Evolutionary conservation across 1,140 invertebrate genomes (phyloP).

Genomic region (Eupristina koningsbergeri): DNA sequence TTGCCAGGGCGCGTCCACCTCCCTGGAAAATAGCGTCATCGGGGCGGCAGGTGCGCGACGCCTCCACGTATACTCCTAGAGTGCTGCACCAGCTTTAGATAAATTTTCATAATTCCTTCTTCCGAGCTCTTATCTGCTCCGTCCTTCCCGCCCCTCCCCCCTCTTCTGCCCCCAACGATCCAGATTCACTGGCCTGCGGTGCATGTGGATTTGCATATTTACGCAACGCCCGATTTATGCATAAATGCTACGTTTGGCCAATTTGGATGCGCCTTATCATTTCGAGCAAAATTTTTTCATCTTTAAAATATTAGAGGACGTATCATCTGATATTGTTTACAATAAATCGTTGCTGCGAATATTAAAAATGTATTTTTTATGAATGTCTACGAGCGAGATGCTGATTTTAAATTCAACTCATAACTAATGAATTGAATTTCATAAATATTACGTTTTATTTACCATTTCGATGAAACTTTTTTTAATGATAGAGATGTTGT

Average conservation of each 20-base stretch:
- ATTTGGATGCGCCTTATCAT: background rate
- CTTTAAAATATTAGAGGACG: background rate
- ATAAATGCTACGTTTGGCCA: background rate
- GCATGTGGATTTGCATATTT: background rate
- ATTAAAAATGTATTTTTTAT: too few relatives aligned
- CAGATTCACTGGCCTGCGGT: background rate
- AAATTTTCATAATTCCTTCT: slow-evolving; percentile 38
- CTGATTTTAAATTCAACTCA: too few relatives aligned
- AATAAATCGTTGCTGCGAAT: too few relatives aligned
- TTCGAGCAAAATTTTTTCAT: background rate
- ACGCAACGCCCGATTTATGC: background rate
- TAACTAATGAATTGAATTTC: too few relatives aligned
- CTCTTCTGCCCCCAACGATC: background rate
- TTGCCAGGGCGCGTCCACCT: slow-evolving; percentile 4
- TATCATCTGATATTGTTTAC: background rate
- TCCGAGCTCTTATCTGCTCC: too few relatives aligned
- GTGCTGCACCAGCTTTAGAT: background rate
- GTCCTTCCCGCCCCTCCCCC: background rate
- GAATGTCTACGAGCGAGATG: too few relatives aligned
- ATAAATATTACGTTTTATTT: too few relatives aligned
- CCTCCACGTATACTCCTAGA: background rate
- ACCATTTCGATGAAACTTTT: too few relatives aligned
- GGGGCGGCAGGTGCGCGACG: slow-evolving; percentile 40
- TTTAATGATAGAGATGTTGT: too few relatives aligned
- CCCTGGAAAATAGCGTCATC: slow-evolving; percentile 32